Evolutionary conservation across 2,888 invertebrate genomes (phyloP), one percentile per base, ranked within the genome.

Genomic region (Argynnis bischoffii): DNA sequence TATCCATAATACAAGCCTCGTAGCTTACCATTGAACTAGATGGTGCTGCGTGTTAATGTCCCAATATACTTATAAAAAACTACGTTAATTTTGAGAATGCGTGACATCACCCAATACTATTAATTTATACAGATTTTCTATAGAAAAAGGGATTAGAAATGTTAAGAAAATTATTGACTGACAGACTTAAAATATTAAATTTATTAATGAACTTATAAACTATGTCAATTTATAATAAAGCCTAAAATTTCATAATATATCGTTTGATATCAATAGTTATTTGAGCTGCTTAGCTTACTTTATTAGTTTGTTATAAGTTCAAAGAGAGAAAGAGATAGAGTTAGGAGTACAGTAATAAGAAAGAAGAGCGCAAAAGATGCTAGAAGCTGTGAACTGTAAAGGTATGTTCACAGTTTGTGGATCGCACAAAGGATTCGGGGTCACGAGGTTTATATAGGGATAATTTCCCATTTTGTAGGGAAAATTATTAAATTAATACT

Each of bases 401-500:
- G 82, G 83, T 81, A 85, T 80, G 81, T 82, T 82, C 81, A 79
- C 84, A 84, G 83, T 83, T 84, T 82, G 84, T 78, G 78, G 79
- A 85, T 82, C 79, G 80, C 83, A 87, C 86, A 87, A 89, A 87
- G 87, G 85, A 85, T 85, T 82, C 78, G 79, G 84, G 83, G 82
- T 83, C 82, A 80, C 78, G 74, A 76, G 76, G 77, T 68, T 75
- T 72, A 70, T 31, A 66, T 18, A 68, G 78, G 77, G 69, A 73
- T 76, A 78, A 77, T 78, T 57, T 59, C 78, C 87, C 84, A 14
- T 6, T 57, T 74, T 77, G 71, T 60, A 11, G 76, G 87, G 81
- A 74, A 73, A 74, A n/a, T n/a, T n/a, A n/a, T 72, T 74, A 68
- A 55, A 60, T 6, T 2, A 11, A 50, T 13, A 46, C 18, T 35